phyloP scores from a whole-genome alignment of 2,797 vertebrate species.

The Darevskia mixta region DNA sequence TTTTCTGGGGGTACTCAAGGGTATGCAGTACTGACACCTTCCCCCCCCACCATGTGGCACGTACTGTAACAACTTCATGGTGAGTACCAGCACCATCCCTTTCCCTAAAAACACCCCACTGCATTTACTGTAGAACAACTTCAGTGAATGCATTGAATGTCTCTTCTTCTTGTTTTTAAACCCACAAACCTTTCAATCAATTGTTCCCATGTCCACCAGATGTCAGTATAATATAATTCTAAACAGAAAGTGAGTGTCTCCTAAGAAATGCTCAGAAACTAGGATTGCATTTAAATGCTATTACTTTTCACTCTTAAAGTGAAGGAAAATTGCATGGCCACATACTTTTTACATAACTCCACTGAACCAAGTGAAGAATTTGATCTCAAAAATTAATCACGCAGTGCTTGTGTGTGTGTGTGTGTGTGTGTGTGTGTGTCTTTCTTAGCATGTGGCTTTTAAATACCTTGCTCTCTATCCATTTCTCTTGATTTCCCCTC shows the following conservation, averaged over 20 bases:
- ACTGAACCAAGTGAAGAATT: neutral
- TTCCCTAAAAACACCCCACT: too few relatives aligned
- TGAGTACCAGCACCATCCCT: too few relatives aligned
- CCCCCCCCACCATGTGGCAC: too few relatives aligned
- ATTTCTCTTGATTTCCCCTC: neutral
- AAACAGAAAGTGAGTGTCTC: constrained; percentile 20
- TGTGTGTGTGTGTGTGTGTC: neutral
- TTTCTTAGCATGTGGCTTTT: neutral
- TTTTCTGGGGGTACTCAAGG: too few relatives aligned
- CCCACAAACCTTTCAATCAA: neutral
- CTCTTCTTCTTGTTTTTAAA: too few relatives aligned
- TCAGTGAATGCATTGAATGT: too few relatives aligned
- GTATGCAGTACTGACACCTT: too few relatives aligned
- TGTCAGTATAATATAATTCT: constrained; percentile 67
- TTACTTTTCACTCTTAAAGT: neutral
- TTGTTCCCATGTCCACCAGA: constrained; percentile 63
- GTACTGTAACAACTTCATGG: too few relatives aligned
- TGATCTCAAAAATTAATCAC: neutral
- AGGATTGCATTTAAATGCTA: neutral
- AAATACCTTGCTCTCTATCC: neutral
- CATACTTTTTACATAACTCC: neutral
- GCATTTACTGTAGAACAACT: too few relatives aligned
- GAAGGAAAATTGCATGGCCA: neutral
- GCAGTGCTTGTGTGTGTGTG: neutral
- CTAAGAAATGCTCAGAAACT: neutral